phyloP scores from a whole-genome alignment of 2,888 invertebrate genomes.

The Acanthoscelides obtectus region DNA sequence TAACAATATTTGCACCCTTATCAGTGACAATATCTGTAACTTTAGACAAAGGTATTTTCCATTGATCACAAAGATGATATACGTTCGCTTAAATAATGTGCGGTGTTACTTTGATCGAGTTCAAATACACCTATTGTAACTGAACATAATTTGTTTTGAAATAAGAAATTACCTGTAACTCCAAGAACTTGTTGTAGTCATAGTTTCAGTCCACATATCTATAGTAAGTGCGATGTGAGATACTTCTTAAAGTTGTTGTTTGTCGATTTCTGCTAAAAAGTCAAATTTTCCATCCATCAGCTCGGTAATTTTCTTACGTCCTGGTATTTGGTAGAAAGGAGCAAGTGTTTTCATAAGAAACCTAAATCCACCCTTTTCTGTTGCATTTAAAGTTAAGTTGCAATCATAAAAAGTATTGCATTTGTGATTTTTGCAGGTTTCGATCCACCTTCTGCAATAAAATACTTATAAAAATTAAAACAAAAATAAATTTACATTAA shows the following conservation, averaged over 20 bases:
- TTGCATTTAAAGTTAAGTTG: constrained; percentile 13
- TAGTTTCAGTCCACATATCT: constrained; percentile 20
- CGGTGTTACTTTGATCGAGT: constrained; percentile 25
- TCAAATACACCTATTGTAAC: constrained; percentile 8
- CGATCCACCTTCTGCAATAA: background rate
- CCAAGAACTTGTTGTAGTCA: constrained; percentile 16
- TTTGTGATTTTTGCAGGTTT: constrained; percentile 12
- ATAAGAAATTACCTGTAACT: background rate
- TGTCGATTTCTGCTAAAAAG: constrained; percentile 13
- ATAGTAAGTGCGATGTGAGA: constrained; percentile 10
- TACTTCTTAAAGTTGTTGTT: constrained; percentile 13
- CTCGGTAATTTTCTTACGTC: constrained; percentile 12
- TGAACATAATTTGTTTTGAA: background rate
- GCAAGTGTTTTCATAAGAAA: constrained; percentile 7
- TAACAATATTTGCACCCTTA: constrained; percentile 18
- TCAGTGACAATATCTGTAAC: constrained; percentile 14
- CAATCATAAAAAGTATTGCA: constrained; percentile 21
- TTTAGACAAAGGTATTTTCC: constrained; percentile 18
- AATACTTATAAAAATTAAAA: background rate
- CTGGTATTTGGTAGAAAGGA: constrained; percentile 14
- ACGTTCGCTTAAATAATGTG: constrained; percentile 17
- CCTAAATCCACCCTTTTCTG: constrained; percentile 18
- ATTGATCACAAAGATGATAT: constrained; percentile 23
- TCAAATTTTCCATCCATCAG: constrained; percentile 15
- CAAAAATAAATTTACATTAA: background rate